Conservation (phyloP, 1,140 invertebrate genomes). For the Polypedilum vanderplanki region DNA sequence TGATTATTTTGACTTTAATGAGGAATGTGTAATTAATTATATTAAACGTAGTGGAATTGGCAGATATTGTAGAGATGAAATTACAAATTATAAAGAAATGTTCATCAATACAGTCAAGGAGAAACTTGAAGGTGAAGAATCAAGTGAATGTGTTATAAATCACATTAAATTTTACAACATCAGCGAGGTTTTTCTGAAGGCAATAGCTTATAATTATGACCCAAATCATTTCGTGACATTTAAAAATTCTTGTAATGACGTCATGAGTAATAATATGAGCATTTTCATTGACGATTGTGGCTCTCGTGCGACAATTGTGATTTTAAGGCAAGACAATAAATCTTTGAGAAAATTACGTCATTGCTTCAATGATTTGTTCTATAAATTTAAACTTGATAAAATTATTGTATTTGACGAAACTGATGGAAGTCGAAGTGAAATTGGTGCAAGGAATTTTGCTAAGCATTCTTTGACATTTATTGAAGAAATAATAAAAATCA, state of each 20-base stretch:
- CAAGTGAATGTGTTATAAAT: not conserved
- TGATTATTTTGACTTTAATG: not conserved
- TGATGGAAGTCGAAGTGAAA: not conserved
- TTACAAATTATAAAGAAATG: not conserved
- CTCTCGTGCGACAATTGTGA: not conserved
- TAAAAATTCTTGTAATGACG: not conserved
- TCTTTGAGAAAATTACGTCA: not conserved
- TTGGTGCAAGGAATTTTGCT: not conserved
- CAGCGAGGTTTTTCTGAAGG: slow-evolving; percentile 1
- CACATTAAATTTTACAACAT: not conserved
- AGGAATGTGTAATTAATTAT: not conserved
- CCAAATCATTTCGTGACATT: not conserved
- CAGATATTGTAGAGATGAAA: not conserved
- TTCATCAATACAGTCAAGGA: not conserved
- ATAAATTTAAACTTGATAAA: not conserved
- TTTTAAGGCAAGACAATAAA: not conserved
- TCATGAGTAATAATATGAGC: not conserved
- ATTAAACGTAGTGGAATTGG: not conserved
- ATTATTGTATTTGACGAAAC: not conserved
- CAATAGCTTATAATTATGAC: not conserved
- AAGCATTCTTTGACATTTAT: not conserved
- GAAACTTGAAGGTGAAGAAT: not conserved
- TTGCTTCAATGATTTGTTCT: not conserved
- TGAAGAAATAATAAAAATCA: not conserved
- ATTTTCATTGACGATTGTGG: not conserved